These are phyloP conservation scores for Eupithecia abbreviata DNA, from an alignment of 2,888 invertebrate species.

Conservation along the genomic window DNA sequence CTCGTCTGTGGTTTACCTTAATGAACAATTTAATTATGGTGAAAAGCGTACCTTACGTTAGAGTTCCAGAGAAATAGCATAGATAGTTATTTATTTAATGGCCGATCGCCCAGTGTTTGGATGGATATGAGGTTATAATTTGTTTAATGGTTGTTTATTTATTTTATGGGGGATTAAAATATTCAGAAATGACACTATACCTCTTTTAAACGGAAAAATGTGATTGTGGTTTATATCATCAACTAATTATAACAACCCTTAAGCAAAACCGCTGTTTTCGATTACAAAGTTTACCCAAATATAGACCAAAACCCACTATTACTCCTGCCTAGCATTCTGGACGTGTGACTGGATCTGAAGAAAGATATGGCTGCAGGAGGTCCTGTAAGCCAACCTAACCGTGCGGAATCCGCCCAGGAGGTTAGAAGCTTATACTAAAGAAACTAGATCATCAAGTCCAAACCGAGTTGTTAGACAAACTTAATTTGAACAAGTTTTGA, in stretches of 20 bases:
- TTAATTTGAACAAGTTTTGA: neutral
- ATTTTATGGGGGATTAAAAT: too few species aligned
- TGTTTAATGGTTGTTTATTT: too few species aligned
- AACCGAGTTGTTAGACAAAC: neutral
- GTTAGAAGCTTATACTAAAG: neutral
- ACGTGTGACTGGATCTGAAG: neutral
- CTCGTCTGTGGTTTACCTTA: too few species aligned
- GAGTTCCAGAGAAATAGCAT: too few species aligned
- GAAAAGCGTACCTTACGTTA: too few species aligned
- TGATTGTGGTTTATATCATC: too few species aligned
- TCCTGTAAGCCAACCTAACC: constrained; percentile 11
- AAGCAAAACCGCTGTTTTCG: neutral
- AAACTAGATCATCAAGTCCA: neutral
- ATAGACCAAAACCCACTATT: neutral
- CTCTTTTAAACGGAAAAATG: too few species aligned
- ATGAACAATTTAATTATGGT: too few species aligned
- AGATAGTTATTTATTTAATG: too few species aligned
- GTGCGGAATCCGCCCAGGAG: constrained; percentile 15
- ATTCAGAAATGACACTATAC: too few species aligned
- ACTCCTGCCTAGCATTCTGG: neutral
- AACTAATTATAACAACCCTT: neutral
- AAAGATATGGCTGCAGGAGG: constrained; percentile 22
- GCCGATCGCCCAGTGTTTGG: too few species aligned
- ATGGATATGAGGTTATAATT: too few species aligned
- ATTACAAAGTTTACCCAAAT: neutral